Evolutionary conservation across 2,888 invertebrate species (phyloP), one percentile per base, ranked within the genome.

Genomic region (Scaptomyza caliginosa): DNA sequence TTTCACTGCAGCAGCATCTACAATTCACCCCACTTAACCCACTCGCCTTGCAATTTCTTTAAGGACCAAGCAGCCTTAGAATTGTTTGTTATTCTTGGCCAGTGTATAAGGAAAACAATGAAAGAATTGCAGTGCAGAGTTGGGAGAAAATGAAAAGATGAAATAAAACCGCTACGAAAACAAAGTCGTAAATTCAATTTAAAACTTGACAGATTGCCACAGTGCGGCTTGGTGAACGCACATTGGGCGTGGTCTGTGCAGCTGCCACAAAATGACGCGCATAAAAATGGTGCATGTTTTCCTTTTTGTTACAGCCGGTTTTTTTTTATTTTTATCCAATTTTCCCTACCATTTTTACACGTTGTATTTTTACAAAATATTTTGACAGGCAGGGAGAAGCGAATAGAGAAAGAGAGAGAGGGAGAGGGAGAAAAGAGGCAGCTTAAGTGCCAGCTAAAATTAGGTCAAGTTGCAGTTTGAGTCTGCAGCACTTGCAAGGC

Each of bases 181-280:
- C 73, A 86, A 79, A 86, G 85, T 86, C 88, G 88, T 83, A 89
- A 86, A 88, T 89, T 86, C 77, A 88, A 88, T 90, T 89, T 89
- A 86, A 89, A 85, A 89, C 88, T 82, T 90, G 88, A 90, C 89
- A 89, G 89, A 89, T 89, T 89, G 89, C 85, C 82, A 75, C 72
- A 74, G 64, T 62, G 80, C 65, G 63, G 86, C 69, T 55, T 46
- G 11, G 21, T 40, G 51, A 55, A 39, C 46, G 48, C 52, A 19
- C 11, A 30, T 38, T 55, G 71, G 71, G 78, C 59, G 69, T 56
- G 52, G 51, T 38, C 17, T n/a, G 7, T 42, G 78, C 74, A 68
- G 42, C 43, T 50, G 67, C 79, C 64, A 70, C 71, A 67, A 66
- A 74, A 67, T 70, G 78, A 66, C 70, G 66, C 52, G 59, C 40